Evolutionary conservation across 2,113 vertebrate genomes (phyloP), one percentile per base, ranked within the genome.

Genomic region (Sturnus vulgaris): DNA sequence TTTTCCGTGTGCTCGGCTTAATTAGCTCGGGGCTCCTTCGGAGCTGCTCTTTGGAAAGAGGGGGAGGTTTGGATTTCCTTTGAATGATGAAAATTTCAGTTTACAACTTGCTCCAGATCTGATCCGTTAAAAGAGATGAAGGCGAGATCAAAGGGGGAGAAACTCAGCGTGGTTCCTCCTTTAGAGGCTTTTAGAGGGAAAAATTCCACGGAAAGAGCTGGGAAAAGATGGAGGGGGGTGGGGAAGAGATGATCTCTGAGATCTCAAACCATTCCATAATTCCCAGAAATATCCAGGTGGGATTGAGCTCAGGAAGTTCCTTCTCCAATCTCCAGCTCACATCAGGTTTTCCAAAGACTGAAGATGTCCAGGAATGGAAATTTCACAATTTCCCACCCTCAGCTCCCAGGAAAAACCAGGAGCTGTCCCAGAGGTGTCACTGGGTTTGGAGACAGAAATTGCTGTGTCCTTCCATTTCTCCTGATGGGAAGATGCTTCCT

Each of bases 11-110:
- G 80, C 93, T 95, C 19, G 9, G 37, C 46, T 77, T 94, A 91
- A 97, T 96, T 92, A 93, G 85, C 81, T 96, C 68, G 65, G 50
- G 12, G 78, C 78, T 87, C 57, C 71, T 82, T 86, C 24, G 16
- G 21, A 44, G 63, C 44, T 57, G 79, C 70, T 68, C 61, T 70
- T 65, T 10, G 24, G 44, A 77, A 82, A 68, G 70, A 69, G 63
- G 39, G 40, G 73, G 66, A 65, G 88, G 56, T 46, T 52, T 46
- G 63, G 72, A 8, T 6, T 33, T 33, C 72, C 55, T 86, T 69
- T 69, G 53, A 59, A 52, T 13, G 89, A 71, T 49, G 72, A 40
- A n/a, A 31, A 65, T 44, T 90, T 64, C 40, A 46, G 81, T 90
- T 82, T 83, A 75, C 56, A 35, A 72, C 71, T 91, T 30, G 49